Evolutionary conservation across 2,797 vertebrate species (phyloP), one percentile per base, ranked within the genome.

Genomic region (Nannoperca australis): DNA sequence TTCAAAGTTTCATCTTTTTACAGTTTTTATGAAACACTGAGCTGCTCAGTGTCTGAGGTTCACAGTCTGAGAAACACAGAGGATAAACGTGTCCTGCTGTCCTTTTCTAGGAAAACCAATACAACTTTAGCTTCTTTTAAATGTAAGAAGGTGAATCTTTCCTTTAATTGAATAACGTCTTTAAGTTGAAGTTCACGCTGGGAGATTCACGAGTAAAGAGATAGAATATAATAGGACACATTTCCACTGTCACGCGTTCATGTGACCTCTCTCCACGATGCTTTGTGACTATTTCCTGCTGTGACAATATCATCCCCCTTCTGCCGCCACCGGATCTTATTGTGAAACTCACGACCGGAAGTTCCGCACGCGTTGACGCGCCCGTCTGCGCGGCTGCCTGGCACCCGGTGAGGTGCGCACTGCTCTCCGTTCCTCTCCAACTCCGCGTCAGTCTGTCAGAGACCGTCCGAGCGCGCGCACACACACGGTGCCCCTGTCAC

Each of bases 381-480:
- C 36, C 0, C 20, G 45, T 30, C 62, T 87, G 85, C 83, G 49
- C 78, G 62, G 38, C 81, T 42, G 58, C 54, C 59, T 81, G 86
- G 70, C 82, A 36, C 87, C 79, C 76, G 64, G 72, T 11, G 77
- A 5, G 71, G 77, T 73, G 89, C 79, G 89, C 88, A 10, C 85
- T 44, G 84, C 87, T 85, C 83, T 73, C 75, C 79, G 50, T 64
- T 87, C 79, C 84, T 83, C 77, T 87, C 88, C 86, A 85, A 87
- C 69, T 85, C 72, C 2, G 20, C 79, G 42, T 71, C 88, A 89
- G 89, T 91, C 81, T 73, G 90, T 80, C 76, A 71, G 47, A 81
- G 89, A 87, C 76, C 49, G 67, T 72, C 83, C 68, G 84, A 85
- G 73, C 63, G 86, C 72, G 55, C 78, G 18, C 83, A 70, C 79